Percentiles rank a stretch among this genome's conserved stretches.
phyloP scores from a whole-genome alignment of 2,113 vertebrate species.

The Stegostoma tigrinum region DNA sequence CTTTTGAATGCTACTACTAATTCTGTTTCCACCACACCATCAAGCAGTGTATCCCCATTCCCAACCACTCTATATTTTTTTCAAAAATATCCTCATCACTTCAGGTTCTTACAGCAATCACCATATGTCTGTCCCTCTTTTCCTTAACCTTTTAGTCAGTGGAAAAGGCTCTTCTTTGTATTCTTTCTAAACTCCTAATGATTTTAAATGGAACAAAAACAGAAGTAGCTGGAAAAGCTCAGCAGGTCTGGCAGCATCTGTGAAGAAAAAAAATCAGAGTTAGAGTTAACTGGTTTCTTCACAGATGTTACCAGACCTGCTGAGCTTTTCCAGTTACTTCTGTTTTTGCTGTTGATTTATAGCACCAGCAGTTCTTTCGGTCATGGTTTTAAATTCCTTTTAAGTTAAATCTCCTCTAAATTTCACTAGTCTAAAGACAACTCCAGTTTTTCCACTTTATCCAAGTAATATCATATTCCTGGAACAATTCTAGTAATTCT shows the following conservation, averaged over 20 bases:
- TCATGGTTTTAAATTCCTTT: background rate
- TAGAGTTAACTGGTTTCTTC: too few species aligned
- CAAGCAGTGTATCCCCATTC: background rate
- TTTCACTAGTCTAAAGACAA: background rate
- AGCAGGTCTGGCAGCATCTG: too few species aligned
- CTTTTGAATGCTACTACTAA: background rate
- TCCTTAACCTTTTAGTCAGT: background rate
- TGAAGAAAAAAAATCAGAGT: too few species aligned
- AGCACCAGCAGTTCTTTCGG: too few species aligned
- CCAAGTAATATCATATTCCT: background rate
- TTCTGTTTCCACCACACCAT: background rate
- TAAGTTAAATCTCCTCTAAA: background rate
- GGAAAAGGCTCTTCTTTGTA: background rate
- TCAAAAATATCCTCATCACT: background rate
- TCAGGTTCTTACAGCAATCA: background rate
- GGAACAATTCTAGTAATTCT: background rate
- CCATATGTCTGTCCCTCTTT: background rate
- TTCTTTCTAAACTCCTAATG: background rate
- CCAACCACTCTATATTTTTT: background rate
- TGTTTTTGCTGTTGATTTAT: too few species aligned
- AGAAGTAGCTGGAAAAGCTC: too few species aligned
- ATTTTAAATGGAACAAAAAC: background rate
- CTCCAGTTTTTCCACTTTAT: background rate
- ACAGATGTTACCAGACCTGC: too few species aligned
- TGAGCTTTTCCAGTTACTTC: too few species aligned